Conservation (phyloP, 2,113 vertebrate species). For the Orcinus orca region DNA sequence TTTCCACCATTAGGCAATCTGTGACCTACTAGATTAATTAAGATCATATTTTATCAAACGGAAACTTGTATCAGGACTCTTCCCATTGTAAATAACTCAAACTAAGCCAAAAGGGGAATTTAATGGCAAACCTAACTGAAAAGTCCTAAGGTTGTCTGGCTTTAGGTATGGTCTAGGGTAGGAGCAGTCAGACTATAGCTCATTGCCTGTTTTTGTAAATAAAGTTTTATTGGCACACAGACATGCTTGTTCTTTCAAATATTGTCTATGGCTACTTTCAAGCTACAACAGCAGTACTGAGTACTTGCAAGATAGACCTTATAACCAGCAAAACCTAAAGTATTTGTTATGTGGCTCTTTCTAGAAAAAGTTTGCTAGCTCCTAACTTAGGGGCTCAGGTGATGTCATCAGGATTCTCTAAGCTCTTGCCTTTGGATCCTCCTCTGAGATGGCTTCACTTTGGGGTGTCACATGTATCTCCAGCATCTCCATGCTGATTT, state of each 20-base stretch:
- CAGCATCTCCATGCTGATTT: background rate
- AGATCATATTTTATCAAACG: slow-evolving; percentile 14
- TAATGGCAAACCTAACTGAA: background rate
- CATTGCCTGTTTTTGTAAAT: background rate
- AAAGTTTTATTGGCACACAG: background rate
- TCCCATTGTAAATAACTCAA: background rate
- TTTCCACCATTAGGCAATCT: background rate
- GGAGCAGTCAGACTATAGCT: background rate
- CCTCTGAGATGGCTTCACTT: background rate
- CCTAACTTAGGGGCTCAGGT: background rate
- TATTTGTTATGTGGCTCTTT: background rate
- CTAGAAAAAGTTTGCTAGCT: background rate
- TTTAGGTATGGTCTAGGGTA: background rate
- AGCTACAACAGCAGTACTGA: background rate
- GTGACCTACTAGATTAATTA: background rate
- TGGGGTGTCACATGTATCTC: background rate
- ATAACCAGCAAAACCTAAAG: background rate
- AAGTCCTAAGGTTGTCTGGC: background rate
- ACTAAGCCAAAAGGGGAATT: background rate
- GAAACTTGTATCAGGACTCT: background rate
- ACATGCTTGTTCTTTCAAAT: background rate
- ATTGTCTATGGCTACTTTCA: background rate
- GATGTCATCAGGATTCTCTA: background rate
- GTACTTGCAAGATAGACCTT: background rate
- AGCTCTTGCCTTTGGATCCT: background rate